Percentiles rank a stretch among this genome's conserved stretches.
phyloP scores from a whole-genome alignment of 2,797 vertebrate species.

The Parotocinclus haroldoi region DNA sequence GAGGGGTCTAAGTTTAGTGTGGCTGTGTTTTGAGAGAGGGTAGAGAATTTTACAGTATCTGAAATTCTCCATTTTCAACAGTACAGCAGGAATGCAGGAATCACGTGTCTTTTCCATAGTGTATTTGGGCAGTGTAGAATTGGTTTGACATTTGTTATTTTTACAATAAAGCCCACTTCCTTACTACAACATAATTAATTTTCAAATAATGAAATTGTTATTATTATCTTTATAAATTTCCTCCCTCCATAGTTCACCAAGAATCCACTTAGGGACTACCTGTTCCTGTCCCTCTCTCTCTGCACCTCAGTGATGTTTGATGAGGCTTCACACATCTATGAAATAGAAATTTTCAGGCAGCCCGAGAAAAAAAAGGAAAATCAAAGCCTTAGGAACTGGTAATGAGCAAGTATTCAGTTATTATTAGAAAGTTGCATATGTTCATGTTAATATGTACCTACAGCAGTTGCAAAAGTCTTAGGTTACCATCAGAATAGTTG shows the following conservation, averaged over 20 bases:
- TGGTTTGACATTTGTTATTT: conserved; percentile 31
- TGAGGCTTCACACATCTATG: conserved; percentile 45
- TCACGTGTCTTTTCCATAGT: conserved; percentile 7
- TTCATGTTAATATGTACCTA: no score
- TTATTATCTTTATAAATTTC: conserved; percentile 23
- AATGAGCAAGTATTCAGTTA: conserved; percentile 23
- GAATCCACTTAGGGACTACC: conserved; percentile 20
- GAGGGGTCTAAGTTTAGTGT: neutral
- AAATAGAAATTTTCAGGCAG: conserved; percentile 44
- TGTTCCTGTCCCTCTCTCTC: conserved; percentile 28
- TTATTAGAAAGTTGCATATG: neutral
- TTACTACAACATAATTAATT: conserved; percentile 42
- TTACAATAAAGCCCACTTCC: conserved; percentile 31
- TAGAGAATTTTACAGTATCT: neutral
- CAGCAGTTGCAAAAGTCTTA: no score
- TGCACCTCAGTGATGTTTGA: conserved; percentile 48
- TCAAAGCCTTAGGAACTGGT: conserved; percentile 24
- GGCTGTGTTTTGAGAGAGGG: neutral
- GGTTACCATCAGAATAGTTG: no score
- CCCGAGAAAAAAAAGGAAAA: conserved; percentile 33
- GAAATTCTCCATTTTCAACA: neutral
- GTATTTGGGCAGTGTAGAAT: conserved; percentile 30
- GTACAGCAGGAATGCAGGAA: neutral
- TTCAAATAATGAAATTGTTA: conserved; percentile 12
- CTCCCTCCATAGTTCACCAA: conserved; percentile 13